Conservation (phyloP, 2,888 invertebrate species). For the Ctena decussata region DNA sequence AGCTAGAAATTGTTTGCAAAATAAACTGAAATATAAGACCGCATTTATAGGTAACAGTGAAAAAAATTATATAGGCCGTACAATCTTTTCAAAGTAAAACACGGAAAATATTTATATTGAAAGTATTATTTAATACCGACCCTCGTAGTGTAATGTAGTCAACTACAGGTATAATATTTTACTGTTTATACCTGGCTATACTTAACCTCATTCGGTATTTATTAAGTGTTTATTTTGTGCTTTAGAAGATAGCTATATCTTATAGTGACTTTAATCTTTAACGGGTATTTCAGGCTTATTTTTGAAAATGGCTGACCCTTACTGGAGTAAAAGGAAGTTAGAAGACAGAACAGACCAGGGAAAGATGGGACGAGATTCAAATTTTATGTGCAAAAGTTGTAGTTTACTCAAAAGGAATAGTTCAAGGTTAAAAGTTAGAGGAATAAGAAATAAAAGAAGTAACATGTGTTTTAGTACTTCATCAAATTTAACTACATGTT, state of each 20-base stretch:
- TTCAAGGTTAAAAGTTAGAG: not conserved
- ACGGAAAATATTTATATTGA: too few species aligned
- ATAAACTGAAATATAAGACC: too few species aligned
- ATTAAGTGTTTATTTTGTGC: not conserved
- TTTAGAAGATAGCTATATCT: not conserved
- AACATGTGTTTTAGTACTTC: not conserved
- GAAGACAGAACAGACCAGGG: not conserved
- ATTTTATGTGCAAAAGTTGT: not conserved
- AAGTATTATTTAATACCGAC: too few species aligned
- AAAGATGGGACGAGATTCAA: not conserved
- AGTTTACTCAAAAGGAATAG: not conserved
- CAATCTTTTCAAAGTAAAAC: too few species aligned
- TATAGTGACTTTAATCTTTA: not conserved
- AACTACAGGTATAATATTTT: too few species aligned
- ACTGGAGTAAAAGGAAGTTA: not conserved
- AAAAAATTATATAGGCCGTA: too few species aligned
- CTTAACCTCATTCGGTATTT: not conserved
- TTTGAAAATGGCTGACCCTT: not conserved
- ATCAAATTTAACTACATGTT: not conserved
- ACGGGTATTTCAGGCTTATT: not conserved
- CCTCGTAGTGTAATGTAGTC: too few species aligned
- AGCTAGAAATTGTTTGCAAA: too few species aligned
- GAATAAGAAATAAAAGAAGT: not conserved
- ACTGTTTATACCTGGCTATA: not conserved
- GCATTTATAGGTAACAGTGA: too few species aligned